Percentiles rank a stretch among this genome's conserved stretches.
These are phyloP conservation scores for Pycnomerus fuliginosus DNA, from an alignment of 2,888 invertebrate genomes.

Conservation along the genomic window DNA sequence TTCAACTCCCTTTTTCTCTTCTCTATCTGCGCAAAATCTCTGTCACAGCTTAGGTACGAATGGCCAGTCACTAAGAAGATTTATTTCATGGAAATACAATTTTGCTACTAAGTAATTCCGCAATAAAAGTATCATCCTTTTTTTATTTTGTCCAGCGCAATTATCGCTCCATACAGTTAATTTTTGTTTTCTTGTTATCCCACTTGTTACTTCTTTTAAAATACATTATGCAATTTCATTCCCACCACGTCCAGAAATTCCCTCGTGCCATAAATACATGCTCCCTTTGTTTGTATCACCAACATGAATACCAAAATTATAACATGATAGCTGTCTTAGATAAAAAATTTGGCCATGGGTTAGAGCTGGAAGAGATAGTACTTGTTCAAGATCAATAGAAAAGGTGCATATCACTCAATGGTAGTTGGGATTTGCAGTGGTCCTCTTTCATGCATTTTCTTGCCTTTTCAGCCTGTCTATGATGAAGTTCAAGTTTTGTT, in stretches of 20 bases:
- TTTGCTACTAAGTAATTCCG: not conserved
- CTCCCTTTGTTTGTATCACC: constrained; percentile 11
- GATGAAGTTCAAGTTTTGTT: no score
- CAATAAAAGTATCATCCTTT: not conserved
- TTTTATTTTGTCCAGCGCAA: not conserved
- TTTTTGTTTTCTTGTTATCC: not conserved
- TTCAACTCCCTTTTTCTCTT: no score
- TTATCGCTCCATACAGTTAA: not conserved
- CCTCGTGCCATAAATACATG: constrained; percentile 13
- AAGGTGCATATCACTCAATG: no score
- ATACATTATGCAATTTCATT: constrained; percentile 3
- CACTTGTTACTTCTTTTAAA: not conserved
- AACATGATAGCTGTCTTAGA: constrained; percentile 14
- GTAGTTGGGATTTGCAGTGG: no score
- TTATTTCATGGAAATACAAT: not conserved
- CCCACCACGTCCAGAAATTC: constrained; percentile 4
- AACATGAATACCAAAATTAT: constrained; percentile 13
- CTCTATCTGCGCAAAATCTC: not conserved
- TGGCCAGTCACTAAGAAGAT: not conserved
- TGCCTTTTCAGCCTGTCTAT: no score
- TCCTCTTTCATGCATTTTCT: no score
- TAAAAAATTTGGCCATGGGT: constrained; percentile 12
- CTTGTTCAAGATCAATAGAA: constrained; percentile 11
- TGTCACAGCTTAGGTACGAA: not conserved
- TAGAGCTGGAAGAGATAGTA: constrained; percentile 9